Conservation (phyloP, 2,113 vertebrate genomes). For the Nannospalax galili region DNA sequence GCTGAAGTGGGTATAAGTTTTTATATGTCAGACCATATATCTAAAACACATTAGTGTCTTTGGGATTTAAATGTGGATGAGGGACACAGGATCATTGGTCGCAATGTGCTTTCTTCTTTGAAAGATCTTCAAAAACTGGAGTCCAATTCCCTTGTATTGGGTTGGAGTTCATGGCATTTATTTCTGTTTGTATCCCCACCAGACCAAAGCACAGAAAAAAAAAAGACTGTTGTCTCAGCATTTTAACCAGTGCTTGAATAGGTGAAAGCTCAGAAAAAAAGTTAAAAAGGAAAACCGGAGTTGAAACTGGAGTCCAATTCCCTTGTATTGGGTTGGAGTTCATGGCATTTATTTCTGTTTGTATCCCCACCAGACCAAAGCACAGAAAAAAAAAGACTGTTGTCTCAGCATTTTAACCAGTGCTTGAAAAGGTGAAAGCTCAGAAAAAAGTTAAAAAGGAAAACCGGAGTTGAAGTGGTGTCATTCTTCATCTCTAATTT, state of each 20-base stretch:
- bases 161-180: conserved; percentile 18
- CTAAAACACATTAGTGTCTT: conserved; percentile 69
- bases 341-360: not conserved
- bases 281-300: not conserved
- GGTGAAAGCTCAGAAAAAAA: not conserved
- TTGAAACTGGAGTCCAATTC: conserved; percentile 37
- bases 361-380: not conserved
- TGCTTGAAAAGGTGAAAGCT: not conserved
- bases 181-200: not conserved
- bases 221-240: not conserved
- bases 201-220: not conserved
- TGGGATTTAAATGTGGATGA: conserved; percentile 69
- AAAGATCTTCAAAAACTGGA: conserved; percentile 43
- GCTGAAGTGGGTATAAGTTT: conserved; percentile 70
- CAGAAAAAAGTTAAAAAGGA: not conserved
- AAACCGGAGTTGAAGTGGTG: not conserved
- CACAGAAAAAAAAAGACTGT: not conserved
- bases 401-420: conserved; percentile 1
- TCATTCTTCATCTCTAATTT: conserved; percentile 8
- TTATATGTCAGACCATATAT: conserved; percentile 69
- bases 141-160: conserved; percentile 40
- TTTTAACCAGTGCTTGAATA: not conserved
- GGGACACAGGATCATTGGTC: conserved; percentile 24
- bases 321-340: conserved; percentile 47
- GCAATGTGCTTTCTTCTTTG: not conserved